These are phyloP conservation scores for Pseudomyrmex flavicornis DNA, from an alignment of 1,140 invertebrate genomes.

Conservation along the genomic window DNA sequence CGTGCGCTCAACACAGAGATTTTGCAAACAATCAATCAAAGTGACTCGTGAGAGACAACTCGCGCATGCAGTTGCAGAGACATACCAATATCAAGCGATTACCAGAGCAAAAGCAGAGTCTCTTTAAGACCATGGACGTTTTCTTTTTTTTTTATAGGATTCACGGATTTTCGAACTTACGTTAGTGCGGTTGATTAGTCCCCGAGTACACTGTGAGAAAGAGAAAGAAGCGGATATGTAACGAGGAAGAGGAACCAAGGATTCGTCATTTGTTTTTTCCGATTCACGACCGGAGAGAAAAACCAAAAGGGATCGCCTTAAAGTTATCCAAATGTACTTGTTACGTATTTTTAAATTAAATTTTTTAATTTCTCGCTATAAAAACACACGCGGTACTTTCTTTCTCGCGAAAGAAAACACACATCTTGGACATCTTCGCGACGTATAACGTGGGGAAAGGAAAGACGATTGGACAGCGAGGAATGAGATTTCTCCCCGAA, in stretches of 20 bases:
- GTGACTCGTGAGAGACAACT: constrained; percentile 60
- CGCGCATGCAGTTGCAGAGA: constrained; percentile 78
- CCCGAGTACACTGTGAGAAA: constrained; percentile 43
- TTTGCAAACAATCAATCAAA: constrained; percentile 30
- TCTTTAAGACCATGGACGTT: constrained; percentile 72
- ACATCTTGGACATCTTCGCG: constrained; percentile 9
- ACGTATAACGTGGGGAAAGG: background rate
- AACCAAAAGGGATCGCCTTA: background rate
- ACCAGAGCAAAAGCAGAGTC: constrained; percentile 86
- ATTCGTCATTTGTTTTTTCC: constrained; percentile 34
- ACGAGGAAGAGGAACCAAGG: background rate
- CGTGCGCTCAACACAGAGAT: constrained; percentile 3
- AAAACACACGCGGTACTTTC: background rate
- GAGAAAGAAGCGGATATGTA: constrained; percentile 39
- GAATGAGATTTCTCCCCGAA: constrained; percentile 35
- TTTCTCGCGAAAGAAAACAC: background rate
- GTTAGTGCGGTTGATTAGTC: constrained; percentile 63
- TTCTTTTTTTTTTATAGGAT: constrained; percentile 16
- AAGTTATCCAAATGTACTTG: constrained; percentile 22
- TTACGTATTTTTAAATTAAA: background rate
- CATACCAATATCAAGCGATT: constrained; percentile 80
- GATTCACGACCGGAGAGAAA: constrained; percentile 12
- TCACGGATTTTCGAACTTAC: constrained; percentile 59
- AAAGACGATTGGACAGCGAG: background rate
- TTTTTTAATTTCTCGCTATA: background rate